These are phyloP conservation scores for Siniperca undulata DNA, from an alignment of 2,797 vertebrate genomes.

Conservation along the genomic window DNA sequence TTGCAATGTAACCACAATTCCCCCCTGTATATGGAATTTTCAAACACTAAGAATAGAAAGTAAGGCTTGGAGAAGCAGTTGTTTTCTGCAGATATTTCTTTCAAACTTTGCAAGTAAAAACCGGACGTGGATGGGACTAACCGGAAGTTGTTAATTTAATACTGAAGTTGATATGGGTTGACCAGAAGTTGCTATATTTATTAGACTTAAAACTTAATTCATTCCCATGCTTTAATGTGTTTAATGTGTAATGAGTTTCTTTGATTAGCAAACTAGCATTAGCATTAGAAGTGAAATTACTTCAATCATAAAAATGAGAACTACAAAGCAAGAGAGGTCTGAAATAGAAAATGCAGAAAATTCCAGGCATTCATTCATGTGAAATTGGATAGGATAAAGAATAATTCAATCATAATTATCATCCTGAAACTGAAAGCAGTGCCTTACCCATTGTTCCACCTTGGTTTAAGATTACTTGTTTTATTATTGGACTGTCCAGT, in stretches of 20 bases:
- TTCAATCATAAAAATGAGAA: neutral
- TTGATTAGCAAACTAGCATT: neutral
- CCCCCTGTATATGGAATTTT: neutral
- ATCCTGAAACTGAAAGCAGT: slow-evolving; percentile 21
- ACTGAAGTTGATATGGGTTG: no score
- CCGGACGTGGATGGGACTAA: no score
- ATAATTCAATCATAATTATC: slow-evolving; percentile 58
- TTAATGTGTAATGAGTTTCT: neutral
- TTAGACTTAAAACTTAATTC: neutral
- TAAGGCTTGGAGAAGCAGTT: neutral
- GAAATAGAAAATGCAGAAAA: slow-evolving; percentile 40
- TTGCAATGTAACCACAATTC: neutral
- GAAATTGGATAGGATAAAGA: neutral
- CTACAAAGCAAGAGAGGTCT: slow-evolving; percentile 13
- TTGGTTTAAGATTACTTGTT: slow-evolving; percentile 1
- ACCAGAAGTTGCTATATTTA: no score
- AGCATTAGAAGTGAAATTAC: neutral
- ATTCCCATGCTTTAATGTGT: neutral
- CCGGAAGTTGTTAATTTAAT: no score
- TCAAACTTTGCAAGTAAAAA: neutral
- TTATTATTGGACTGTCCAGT: neutral
- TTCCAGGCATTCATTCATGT: neutral
- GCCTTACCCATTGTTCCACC: neutral
- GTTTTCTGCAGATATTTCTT: slow-evolving; percentile 4
- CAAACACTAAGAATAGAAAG: slow-evolving; percentile 3